These are phyloP conservation scores for Drosophila kurseongensis DNA, from an alignment of 1,140 invertebrate species.

Conservation along the genomic window DNA sequence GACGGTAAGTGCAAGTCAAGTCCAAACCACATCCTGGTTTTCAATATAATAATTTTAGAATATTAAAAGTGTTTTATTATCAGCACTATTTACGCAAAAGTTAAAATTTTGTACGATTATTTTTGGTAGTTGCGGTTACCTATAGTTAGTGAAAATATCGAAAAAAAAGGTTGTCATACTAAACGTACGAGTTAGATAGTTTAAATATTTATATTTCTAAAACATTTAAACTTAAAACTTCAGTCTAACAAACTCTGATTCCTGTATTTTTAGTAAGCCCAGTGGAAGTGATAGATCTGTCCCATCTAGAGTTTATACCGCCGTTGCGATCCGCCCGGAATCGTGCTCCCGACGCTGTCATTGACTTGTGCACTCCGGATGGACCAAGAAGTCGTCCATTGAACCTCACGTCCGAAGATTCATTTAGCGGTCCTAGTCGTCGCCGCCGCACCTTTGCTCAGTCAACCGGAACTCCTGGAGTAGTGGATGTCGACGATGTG, in stretches of 20 bases:
- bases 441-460: neutral
- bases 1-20: slow-evolving; percentile 1
- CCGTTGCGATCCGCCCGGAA: neutral
- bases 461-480: no score
- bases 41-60: no score
- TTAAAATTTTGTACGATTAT: no score
- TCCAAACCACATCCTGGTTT: neutral
- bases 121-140: no score
- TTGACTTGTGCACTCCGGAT: slow-evolving; percentile 42
- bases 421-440: neutral
- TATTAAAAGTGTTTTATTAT: no score
- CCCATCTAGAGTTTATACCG: neutral
- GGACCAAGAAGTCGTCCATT: neutral
- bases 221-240: no score
- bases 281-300: slow-evolving; percentile 55
- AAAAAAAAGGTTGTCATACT: no score
- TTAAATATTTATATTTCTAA: no score
- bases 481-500: slow-evolving; percentile 4
- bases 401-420: neutral
- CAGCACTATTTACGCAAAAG: no score
- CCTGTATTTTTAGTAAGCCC: slow-evolving; percentile 13
- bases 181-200: no score
- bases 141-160: no score
- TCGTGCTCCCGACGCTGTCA: slow-evolving; percentile 24
- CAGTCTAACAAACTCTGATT: no score